Percentiles rank a stretch among this genome's conserved stretches.
Evolutionary conservation across 2,888 invertebrate species (phyloP).

Genomic region (Latrodectus elegans): DNA sequence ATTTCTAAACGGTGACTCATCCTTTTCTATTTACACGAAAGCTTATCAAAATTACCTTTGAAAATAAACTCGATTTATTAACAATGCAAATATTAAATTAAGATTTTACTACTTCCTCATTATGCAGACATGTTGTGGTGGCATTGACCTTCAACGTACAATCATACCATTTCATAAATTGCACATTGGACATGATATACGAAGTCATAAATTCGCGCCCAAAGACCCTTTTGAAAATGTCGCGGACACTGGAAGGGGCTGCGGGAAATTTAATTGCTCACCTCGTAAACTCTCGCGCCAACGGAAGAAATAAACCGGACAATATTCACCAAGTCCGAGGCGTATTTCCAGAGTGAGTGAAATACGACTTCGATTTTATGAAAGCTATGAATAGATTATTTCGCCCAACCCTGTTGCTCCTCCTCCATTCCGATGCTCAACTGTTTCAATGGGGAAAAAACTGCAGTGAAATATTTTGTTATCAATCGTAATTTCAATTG

Average conservation of each 20-base stretch:
- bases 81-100: too few relatives aligned
- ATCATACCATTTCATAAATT: not conserved
- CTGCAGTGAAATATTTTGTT: too few relatives aligned
- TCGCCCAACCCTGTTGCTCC: not conserved
- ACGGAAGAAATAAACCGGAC: not conserved
- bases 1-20: too few relatives aligned
- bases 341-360: constrained; percentile 11
- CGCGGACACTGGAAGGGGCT: not conserved
- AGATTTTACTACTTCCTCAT: not conserved
- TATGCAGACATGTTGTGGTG: not conserved
- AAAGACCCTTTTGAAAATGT: not conserved
- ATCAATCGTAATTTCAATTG: too few relatives aligned
- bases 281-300: not conserved
- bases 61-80: too few relatives aligned
- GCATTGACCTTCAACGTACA: not conserved
- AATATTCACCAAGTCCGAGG: constrained; percentile 8
- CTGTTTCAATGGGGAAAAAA: too few relatives aligned
- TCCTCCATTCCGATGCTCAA: too few relatives aligned
- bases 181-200: not conserved
- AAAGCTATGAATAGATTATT: constrained; percentile 34
- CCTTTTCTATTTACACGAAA: too few relatives aligned
- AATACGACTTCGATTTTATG: constrained; percentile 26
- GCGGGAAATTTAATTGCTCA: not conserved
- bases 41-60: too few relatives aligned
- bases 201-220: not conserved